These are phyloP conservation scores for Agrypnia vestita DNA, from an alignment of 1,140 invertebrate genomes.

Conservation along the genomic window DNA sequence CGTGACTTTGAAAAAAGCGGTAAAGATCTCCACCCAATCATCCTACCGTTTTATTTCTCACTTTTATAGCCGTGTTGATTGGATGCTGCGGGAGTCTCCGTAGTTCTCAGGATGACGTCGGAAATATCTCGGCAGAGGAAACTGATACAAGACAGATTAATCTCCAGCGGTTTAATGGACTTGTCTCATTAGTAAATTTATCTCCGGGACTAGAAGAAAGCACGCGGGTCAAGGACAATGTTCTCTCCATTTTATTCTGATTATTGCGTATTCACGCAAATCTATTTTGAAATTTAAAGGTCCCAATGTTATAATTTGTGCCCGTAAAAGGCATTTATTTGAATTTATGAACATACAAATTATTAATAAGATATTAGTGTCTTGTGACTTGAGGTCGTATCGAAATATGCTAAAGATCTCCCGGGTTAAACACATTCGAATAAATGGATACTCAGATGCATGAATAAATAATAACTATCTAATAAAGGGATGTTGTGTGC, in stretches of 20 bases:
- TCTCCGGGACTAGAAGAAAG: not conserved
- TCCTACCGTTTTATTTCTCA: conserved; percentile 6
- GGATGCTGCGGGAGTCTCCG: not conserved
- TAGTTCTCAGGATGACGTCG: conserved; percentile 2
- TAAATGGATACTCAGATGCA: no score
- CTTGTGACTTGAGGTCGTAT: no score
- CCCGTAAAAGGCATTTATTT: no score
- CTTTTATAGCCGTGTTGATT: not conserved
- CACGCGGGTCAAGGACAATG: not conserved
- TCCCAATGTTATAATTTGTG: no score
- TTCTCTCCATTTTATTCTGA: not conserved
- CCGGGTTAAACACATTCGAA: no score
- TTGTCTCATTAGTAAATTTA: not conserved
- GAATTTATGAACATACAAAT: no score
- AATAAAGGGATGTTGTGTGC: no score
- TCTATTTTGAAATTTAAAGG: not conserved
- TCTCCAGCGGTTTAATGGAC: conserved; percentile 18
- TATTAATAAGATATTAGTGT: no score
- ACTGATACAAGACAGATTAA: not conserved
- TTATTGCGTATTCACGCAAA: not conserved
- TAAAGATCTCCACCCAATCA: conserved; percentile 11
- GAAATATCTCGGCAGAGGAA: not conserved
- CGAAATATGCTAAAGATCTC: no score
- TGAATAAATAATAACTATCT: no score
- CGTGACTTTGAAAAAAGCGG: not conserved